Evolutionary conservation across 2,797 vertebrate genomes (phyloP).

Genomic region (Nannoperca australis): DNA sequence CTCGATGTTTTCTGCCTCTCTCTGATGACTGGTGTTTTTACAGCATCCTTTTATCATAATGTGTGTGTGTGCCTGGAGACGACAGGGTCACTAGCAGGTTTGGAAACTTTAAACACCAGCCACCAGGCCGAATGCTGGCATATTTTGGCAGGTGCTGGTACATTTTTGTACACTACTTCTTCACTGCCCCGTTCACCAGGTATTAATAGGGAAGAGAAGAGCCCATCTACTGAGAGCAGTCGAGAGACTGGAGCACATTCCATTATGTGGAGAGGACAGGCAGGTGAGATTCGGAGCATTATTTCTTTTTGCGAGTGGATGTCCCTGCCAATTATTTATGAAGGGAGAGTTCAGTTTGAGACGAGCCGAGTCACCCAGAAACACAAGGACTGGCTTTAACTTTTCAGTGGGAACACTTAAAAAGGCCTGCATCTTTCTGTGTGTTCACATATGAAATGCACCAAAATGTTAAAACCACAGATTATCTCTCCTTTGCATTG

Average conservation of each 20-base stretch:
- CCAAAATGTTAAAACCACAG: slow-evolving; percentile 51
- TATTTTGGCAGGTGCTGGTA: slow-evolving; percentile 57
- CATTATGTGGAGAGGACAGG: slow-evolving; percentile 58
- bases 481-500: slow-evolving; percentile 67
- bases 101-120: slow-evolving; percentile 45
- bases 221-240: slow-evolving; percentile 53
- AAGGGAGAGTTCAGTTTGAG: slow-evolving; percentile 43
- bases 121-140: slow-evolving; percentile 47
- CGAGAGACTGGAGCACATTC: slow-evolving; percentile 77
- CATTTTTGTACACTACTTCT: slow-evolving; percentile 48
- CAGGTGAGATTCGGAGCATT: slow-evolving; percentile 47
- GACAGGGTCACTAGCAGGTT: slow-evolving; percentile 27
- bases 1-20: slow-evolving; percentile 78
- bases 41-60: slow-evolving; percentile 47
- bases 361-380: slow-evolving; percentile 21
- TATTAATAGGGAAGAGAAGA: slow-evolving; percentile 42
- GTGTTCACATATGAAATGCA: slow-evolving; percentile 42
- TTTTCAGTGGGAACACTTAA: slow-evolving; percentile 23
- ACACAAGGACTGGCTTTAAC: slow-evolving; percentile 35
- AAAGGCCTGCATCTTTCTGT: slow-evolving; percentile 18
- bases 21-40: slow-evolving; percentile 81
- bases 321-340: slow-evolving; percentile 49
- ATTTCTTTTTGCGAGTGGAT: slow-evolving; percentile 27
- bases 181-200: slow-evolving; percentile 61
- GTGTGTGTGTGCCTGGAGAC: slow-evolving; percentile 55